Evolutionary conservation across 2,888 invertebrate species (phyloP), one percentile per base, ranked within the genome.

Genomic region (Trichogramma evanescens): DNA sequence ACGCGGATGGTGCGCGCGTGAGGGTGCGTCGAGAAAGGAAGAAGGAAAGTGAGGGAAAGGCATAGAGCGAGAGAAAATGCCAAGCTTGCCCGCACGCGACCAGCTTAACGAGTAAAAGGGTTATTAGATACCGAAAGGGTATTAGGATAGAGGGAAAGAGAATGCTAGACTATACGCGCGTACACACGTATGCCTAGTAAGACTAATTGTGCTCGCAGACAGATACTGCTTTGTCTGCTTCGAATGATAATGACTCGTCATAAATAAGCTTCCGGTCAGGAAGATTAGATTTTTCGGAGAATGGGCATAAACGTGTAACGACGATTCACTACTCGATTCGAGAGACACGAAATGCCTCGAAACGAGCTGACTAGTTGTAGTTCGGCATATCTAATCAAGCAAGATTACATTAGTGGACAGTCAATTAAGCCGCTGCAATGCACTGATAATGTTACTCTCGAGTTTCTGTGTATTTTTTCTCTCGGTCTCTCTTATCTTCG

Each of bases 391-490:
- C 68, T 76, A 77, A 77, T 77, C 76, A 76, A 73, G 65, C 66
- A 63, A 68, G 71, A 75, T 76, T 74, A 72, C 73, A 73, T 77
- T 77, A 76, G 74, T 71, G 26, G 2, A 70, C 71, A 71, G 72
- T 73, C 76, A 76, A 77, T 77, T 77, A 76, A 71, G 69, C 70
- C 68, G 68, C 74, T 67, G 76, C 77, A 77, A 77, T 77, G 74
- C 76, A 71, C 72, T 75, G 77, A 77, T 76, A 76, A 77, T 76
- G 76, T 76, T 76, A 76, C 71, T 58, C 70, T 71, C 67, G 63
- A 64, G 52, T 61, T 67, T 66, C 68, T 68, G 26, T 2, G 3
- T 26, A 26, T 26, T 26, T 43, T 48, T 38, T 8, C 26, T 8
- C 13, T 41, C 44, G 8, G 10, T 45, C 40, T n/a, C 44, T n/a